These are phyloP conservation scores for Fregetta grallaria DNA, from an alignment of 2,113 vertebrate species.

Conservation along the genomic window DNA sequence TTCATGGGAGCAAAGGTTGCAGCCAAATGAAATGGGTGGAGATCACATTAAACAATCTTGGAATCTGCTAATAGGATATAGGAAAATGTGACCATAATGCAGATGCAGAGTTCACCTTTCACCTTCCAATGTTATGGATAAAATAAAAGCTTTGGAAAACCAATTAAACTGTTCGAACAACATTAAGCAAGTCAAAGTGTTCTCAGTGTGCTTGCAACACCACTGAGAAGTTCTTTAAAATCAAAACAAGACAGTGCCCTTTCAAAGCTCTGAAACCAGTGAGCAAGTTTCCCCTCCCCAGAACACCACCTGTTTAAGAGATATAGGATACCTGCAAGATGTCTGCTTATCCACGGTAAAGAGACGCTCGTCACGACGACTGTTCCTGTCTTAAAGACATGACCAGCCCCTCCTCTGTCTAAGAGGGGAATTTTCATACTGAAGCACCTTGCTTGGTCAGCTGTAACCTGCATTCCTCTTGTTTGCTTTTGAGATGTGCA, in stretches of 20 bases:
- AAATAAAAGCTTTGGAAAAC: constrained; percentile 62
- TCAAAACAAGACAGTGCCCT: background rate
- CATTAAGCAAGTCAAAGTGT: background rate
- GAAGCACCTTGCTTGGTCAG: constrained; percentile 13
- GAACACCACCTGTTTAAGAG: constrained; percentile 25
- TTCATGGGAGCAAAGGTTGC: constrained; percentile 76
- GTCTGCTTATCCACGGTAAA: background rate
- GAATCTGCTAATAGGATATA: constrained; percentile 79
- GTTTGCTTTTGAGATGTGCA: constrained; percentile 27
- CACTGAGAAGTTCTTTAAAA: background rate
- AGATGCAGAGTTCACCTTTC: constrained; percentile 68
- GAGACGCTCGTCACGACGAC: constrained; percentile 11
- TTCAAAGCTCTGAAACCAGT: background rate
- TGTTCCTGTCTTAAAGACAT: background rate
- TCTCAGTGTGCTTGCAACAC: constrained; percentile 3
- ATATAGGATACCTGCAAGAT: background rate
- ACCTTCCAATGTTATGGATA: constrained; percentile 56
- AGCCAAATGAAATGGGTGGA: constrained; percentile 80
- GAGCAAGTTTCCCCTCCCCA: background rate
- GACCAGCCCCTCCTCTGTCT: background rate
- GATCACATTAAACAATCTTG: constrained; percentile 76
- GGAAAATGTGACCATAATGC: constrained; percentile 76
- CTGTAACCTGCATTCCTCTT: constrained; percentile 1
- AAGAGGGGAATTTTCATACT: background rate
- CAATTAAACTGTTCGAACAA: constrained; percentile 57